Base-by-base conservation (phyloP, 2,113 vertebrate species). In the Hippolais icterina region DNA sequence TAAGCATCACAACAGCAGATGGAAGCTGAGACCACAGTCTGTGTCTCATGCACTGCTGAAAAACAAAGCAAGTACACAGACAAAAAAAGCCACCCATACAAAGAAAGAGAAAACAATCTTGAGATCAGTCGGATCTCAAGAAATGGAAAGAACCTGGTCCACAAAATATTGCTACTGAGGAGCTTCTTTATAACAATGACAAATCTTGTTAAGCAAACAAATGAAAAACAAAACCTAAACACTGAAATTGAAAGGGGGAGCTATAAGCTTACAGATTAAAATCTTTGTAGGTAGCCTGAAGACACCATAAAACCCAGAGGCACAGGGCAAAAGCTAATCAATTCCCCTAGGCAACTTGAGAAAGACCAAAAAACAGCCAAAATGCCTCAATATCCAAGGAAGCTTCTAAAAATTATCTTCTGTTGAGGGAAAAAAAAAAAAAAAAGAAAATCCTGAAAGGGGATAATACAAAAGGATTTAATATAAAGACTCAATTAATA, bases 351-450 rank as follows among this genome's bases (percentile, higher is more conserved):
- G 28, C 0, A 1, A 52, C 49, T 46, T 69, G 8, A 71, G 7
- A 89, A 76, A 83, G 37, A 80, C 13, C 31, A 80, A 96, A 89
- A 29, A 11, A 59, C 35, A 75, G 71, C 8, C 18, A 74, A 70
- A 85, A 89, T 61, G 28, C 15, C 71, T 53, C 31, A 83, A 65
- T 1, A 56, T 27, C 46, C 37, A 65, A 9, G 3, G 8, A 83
- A 77, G 35, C 9, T 56, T 77, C 44, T 56, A 72, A 87, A 88
- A 83, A 46, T 17, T 42, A 16, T 20, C 21, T 82, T 57, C 21
- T 6, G 1, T 10, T 47, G 20, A 39, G 20, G 12, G 3, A 1
- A 6, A 0, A 37, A 19, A 12, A 39, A 37, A 9, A 21, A 11
- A 18, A 12, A 1, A 44, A 46, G 8, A 35, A 42, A 22, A 25